Evolutionary conservation across 92 coral and sea anemone species (phyloP).

Genomic region (Zoanthus gigantus): DNA sequence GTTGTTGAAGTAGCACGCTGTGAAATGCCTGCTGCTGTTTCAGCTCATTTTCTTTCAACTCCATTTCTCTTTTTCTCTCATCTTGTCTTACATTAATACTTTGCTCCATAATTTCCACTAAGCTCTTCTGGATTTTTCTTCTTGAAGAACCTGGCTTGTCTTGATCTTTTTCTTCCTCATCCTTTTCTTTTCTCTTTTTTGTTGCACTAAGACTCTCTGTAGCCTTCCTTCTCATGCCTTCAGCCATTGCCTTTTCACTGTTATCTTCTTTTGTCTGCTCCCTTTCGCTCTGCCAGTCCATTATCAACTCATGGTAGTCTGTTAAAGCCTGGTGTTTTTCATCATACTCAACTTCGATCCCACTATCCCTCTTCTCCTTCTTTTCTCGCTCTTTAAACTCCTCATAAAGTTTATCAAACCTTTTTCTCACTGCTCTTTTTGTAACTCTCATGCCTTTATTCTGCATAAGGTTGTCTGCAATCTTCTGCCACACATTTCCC

Average conservation of each 20-base stretch:
- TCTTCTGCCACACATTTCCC: constrained; percentile 43
- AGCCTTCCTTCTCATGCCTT: constrained; percentile 49
- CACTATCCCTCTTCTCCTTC: constrained; percentile 58
- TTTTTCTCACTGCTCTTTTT: constrained; percentile 44
- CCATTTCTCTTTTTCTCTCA: constrained; percentile 35
- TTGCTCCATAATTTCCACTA: constrained; percentile 53
- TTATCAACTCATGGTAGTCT: constrained; percentile 47
- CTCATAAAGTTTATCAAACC: constrained; percentile 54
- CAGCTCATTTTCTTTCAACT: constrained; percentile 29
- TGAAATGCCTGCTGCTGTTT: constrained; percentile 33
- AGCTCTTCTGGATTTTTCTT: constrained; percentile 51
- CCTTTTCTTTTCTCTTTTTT: constrained; percentile 42
- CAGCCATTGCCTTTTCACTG: constrained; percentile 47
- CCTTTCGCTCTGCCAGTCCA: constrained; percentile 28
- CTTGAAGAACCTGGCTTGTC: constrained; percentile 50
- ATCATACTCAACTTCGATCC: constrained; percentile 56
- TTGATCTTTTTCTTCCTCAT: constrained; percentile 42
- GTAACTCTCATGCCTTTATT: constrained; percentile 52
- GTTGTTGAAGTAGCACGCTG: constrained; percentile 40
- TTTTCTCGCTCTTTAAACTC: constrained; percentile 50
- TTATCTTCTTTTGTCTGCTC: constrained; percentile 44
- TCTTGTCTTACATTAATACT: constrained; percentile 24
- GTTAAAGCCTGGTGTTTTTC: constrained; percentile 54
- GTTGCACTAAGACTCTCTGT: constrained; percentile 50
- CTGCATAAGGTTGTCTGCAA: constrained; percentile 37